Conservation (phyloP, 2,888 invertebrate genomes). For the Antitype chi region DNA sequence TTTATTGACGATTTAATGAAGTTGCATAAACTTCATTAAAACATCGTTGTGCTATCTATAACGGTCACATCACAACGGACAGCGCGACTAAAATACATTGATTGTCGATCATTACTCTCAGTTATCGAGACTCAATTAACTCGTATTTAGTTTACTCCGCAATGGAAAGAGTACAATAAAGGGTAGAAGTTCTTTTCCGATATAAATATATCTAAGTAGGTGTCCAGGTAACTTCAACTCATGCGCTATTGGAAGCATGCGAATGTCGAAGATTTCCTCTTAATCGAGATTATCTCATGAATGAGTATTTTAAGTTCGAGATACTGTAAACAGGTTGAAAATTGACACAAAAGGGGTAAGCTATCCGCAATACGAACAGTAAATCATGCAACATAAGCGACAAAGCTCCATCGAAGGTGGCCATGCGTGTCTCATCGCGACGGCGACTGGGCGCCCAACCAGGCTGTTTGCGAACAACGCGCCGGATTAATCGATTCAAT, state of each 20-base stretch:
- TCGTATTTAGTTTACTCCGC: constrained; percentile 6
- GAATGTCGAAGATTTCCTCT: background rate
- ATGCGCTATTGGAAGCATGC: no score
- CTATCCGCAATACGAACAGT: constrained; percentile 32
- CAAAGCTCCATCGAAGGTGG: constrained; percentile 68
- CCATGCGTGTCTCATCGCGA: constrained; percentile 71
- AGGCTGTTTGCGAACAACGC: constrained; percentile 77
- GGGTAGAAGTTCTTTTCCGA: background rate
- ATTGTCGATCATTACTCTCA: constrained; percentile 25
- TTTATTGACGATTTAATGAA: no score
- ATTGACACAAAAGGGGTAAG: constrained; percentile 15
- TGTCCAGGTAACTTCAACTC: background rate
- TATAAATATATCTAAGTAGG: background rate
- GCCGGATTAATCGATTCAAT: constrained; percentile 83
- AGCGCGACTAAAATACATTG: constrained; percentile 11
- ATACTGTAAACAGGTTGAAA: constrained; percentile 16
- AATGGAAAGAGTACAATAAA: constrained; percentile 12
- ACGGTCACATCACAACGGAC: background rate
- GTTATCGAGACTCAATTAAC: constrained; percentile 30
- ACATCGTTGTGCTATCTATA: background rate
- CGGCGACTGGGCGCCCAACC: constrained; percentile 60
- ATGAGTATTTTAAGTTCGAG: background rate
- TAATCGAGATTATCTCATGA: constrained; percentile 1
- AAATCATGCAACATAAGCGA: constrained; percentile 59
- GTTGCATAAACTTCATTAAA: background rate